Conservation (phyloP, 2,113 vertebrate genomes). For the Origma solitaria region DNA sequence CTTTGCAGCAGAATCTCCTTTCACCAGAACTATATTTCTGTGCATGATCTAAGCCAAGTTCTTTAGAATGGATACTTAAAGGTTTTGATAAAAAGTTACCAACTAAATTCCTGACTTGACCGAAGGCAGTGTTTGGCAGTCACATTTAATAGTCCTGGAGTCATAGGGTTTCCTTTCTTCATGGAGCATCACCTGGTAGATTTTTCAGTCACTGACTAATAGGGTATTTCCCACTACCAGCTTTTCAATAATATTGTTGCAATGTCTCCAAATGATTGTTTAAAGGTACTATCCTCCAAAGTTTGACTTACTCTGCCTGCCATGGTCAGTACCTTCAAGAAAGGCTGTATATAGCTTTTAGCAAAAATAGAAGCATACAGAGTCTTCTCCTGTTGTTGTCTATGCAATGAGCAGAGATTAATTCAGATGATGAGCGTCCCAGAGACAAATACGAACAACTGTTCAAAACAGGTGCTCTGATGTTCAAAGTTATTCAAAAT, state of each 20-base stretch:
- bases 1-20: neutral
- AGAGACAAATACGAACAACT: neutral
- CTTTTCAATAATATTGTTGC: neutral
- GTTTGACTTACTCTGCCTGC: neutral
- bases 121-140: neutral
- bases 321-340: neutral
- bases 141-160: neutral
- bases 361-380: neutral
- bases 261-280: neutral
- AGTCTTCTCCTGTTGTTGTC: neutral
- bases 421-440: neutral
- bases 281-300: neutral
- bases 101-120: neutral
- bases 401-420: neutral
- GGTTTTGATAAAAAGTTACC: neutral
- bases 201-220: neutral
- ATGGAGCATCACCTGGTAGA: neutral
- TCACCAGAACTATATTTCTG: neutral
- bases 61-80: neutral
- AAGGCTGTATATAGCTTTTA: neutral
- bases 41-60: neutral
- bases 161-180: neutral
- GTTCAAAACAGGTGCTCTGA: conserved; percentile 34
- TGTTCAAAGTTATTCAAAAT: conserved; percentile 25
- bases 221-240: neutral